Conservation (phyloP, 1,140 invertebrate genomes). For the Grapholita molesta region DNA sequence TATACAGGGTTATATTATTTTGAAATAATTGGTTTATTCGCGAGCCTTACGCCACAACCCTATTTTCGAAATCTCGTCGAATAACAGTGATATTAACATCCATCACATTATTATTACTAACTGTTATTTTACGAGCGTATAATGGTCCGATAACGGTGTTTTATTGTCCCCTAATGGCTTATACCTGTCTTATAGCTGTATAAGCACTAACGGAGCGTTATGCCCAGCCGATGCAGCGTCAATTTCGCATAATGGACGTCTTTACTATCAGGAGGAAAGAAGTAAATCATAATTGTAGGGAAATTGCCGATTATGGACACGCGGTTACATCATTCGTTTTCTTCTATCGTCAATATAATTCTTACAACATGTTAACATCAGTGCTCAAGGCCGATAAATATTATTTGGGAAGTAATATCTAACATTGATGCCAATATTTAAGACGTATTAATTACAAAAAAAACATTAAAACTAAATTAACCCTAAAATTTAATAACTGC, state of each 20-base stretch:
- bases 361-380: not conserved
- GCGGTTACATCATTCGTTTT: not conserved
- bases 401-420: not conserved
- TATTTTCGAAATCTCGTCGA: constrained; percentile 31
- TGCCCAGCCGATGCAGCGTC: constrained; percentile 59
- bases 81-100: constrained; percentile 72
- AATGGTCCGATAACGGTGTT: constrained; percentile 75
- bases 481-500: no score
- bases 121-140: constrained; percentile 76
- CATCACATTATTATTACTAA: constrained; percentile 73
- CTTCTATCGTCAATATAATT: not conserved
- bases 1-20: no score
- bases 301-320: not conserved
- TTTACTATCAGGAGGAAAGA: constrained; percentile 50
- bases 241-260: constrained; percentile 70
- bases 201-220: constrained; percentile 55
- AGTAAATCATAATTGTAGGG: constrained; percentile 10
- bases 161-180: constrained; percentile 76
- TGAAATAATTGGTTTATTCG: not conserved
- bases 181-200: constrained; percentile 71
- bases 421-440: not conserved
- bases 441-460: not conserved
- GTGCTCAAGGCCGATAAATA: not conserved
- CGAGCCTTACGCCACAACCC: not conserved
- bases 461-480: not conserved